phyloP scores from a whole-genome alignment of 2,113 vertebrate genomes.

The Ranitomeya imitator region DNA sequence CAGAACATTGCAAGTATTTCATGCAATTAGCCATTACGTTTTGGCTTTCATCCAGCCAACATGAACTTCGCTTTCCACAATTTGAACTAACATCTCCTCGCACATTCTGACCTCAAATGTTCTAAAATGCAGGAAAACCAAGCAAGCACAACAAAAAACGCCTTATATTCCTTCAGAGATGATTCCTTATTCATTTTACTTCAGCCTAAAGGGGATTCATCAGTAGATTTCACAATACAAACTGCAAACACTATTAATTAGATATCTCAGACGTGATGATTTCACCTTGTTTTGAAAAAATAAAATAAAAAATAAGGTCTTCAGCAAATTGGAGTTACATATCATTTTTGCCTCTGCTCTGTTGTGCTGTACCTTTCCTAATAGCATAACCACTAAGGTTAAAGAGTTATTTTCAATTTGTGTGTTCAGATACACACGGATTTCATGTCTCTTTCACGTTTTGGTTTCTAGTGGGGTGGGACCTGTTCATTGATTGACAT shows the following conservation, averaged over 20 bases:
- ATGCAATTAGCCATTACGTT: conserved; percentile 19
- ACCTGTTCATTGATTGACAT: no score
- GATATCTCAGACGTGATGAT: no score
- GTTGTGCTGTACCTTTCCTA: not conserved
- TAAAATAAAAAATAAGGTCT: not conserved
- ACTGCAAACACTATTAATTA: not conserved
- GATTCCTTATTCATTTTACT: not conserved
- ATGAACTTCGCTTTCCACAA: not conserved
- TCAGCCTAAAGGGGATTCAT: not conserved
- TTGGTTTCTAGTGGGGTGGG: no score
- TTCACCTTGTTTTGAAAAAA: not conserved
- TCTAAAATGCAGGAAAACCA: not conserved
- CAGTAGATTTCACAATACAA: no score
- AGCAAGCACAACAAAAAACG: not conserved
- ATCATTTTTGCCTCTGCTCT: not conserved
- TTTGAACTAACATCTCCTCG: not conserved
- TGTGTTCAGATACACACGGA: no score
- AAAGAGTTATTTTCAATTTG: no score
- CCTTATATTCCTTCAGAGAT: not conserved
- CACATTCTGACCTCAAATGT: not conserved
- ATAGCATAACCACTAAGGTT: not conserved
- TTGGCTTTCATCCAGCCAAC: not conserved
- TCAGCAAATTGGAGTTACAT: not conserved
- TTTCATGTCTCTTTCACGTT: no score
- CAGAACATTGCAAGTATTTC: not conserved